Evolutionary conservation across 1,140 invertebrate species (phyloP).

Genomic region (Batillaria attramentaria): DNA sequence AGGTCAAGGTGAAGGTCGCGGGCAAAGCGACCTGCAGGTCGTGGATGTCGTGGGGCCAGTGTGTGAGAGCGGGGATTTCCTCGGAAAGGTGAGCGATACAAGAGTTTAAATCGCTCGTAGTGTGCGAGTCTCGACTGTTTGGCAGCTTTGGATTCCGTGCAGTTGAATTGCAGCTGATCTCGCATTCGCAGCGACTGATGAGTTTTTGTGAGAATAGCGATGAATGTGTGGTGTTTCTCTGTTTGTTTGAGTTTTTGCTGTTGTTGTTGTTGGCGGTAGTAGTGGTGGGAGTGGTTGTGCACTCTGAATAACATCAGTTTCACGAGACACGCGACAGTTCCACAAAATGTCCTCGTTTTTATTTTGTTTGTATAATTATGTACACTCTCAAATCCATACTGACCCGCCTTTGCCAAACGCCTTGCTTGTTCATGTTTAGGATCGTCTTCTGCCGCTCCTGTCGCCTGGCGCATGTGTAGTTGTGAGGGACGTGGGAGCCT

Average conservation of each 20-base stretch:
- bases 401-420: background rate
- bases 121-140: background rate
- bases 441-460: constrained; percentile 59
- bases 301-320: background rate
- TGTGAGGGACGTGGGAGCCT: constrained; percentile 73
- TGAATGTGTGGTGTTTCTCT: constrained; percentile 8
- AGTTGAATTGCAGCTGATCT: no score
- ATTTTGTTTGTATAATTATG: background rate
- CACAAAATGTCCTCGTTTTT: background rate
- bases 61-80: constrained; percentile 73
- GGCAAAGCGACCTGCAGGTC: background rate
- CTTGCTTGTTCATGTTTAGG: constrained; percentile 39
- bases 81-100: constrained; percentile 62
- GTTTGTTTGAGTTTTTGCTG: background rate
- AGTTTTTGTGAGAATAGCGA: background rate
- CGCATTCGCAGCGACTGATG: no score
- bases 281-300: background rate
- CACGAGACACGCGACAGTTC: background rate
- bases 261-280: background rate
- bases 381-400: background rate
- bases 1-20: no score
- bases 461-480: constrained; percentile 65
- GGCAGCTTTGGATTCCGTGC: background rate
- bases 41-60: constrained; percentile 73
- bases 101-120: background rate